These are phyloP conservation scores for Zygogramma bicolorata DNA, from an alignment of 2,888 invertebrate genomes.

Conservation along the genomic window DNA sequence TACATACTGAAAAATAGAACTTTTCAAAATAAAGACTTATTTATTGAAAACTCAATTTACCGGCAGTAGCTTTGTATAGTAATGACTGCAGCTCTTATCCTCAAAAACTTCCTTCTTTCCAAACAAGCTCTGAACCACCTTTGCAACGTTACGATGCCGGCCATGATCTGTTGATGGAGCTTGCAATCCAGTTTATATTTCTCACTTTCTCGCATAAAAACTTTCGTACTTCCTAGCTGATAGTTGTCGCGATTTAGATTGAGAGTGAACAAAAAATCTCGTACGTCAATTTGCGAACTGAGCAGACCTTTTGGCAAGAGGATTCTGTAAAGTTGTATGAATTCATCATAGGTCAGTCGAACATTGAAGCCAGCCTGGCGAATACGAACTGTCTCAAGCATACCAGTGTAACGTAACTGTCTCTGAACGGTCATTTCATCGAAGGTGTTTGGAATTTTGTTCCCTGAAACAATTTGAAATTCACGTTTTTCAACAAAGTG, in stretches of 20 bases:
- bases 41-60: conserved; percentile 5
- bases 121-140: conserved; percentile 89
- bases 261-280: conserved; percentile 84
- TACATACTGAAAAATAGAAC: conserved; percentile 68
- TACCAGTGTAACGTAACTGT: conserved; percentile 93
- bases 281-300: conserved; percentile 88
- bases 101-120: conserved; percentile 82
- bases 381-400: conserved; percentile 96
- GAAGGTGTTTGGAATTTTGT: conserved; percentile 90
- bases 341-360: conserved; percentile 92
- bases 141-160: conserved; percentile 91
- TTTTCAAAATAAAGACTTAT: not conserved
- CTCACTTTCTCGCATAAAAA: conserved; percentile 94
- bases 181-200: conserved; percentile 92
- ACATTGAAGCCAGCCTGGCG: conserved; percentile 96
- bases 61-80: conserved; percentile 80
- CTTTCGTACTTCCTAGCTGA: conserved; percentile 77
- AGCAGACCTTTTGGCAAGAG: conserved; percentile 87
- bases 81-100: conserved; percentile 79
- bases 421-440: conserved; percentile 94
- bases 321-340: conserved; percentile 92
- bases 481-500: not conserved
- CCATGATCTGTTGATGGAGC: conserved; percentile 93
- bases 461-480: conserved; percentile 28
- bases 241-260: conserved; percentile 91